Base-by-base conservation (phyloP, 2,113 vertebrate species). In the Myodes glareolus region DNA sequence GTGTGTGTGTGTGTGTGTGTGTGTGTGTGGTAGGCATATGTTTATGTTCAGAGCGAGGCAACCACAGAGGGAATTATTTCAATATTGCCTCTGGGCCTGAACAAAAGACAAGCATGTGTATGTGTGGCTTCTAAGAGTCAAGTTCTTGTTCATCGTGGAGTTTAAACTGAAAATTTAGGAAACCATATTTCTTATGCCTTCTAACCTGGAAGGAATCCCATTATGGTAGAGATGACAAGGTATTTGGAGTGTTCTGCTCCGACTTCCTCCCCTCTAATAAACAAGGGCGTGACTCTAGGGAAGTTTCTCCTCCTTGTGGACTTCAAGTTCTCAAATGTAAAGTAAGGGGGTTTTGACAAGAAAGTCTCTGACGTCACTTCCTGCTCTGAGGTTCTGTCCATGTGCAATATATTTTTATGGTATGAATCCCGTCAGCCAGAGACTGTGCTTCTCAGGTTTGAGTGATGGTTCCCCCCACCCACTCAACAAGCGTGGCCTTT, bases 301-400 rank as follows among this genome's bases (percentile, higher is more conserved):
- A 67, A 72, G 5, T 78, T 27, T 75, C 80, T 89, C 61, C 65
- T 65, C 81, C 58, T 72, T 76, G 10, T 2, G 52, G 31, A 55
- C 36, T 33, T 96, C 84, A 7, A 23, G 77, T 75, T 68, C 94
- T 92, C 95, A 39, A 42, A 39, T 39, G 36, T 72, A 33, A 86
- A 96, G 52, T 33, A 55, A 82, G 39, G 52, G 23, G 4, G 2
- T 4, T 31, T 65, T 68, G 78, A 94, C 47, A 25, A 81, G 85
- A 31, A 73, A 65, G 17, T 80, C 47, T 81, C 50, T 95, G 97
- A 89, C 1, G 0, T 96, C 81, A 91, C 94, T 92, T 96, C 92
- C 94, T 45, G 70, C 7, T 81, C 88, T 65, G 89, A 68, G 33
- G 13, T 50, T 73, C 67, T 82, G 8, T 82, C 58, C 47, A 16